phyloP scores from a whole-genome alignment of 1,140 invertebrate species.

The Mya arenaria region DNA sequence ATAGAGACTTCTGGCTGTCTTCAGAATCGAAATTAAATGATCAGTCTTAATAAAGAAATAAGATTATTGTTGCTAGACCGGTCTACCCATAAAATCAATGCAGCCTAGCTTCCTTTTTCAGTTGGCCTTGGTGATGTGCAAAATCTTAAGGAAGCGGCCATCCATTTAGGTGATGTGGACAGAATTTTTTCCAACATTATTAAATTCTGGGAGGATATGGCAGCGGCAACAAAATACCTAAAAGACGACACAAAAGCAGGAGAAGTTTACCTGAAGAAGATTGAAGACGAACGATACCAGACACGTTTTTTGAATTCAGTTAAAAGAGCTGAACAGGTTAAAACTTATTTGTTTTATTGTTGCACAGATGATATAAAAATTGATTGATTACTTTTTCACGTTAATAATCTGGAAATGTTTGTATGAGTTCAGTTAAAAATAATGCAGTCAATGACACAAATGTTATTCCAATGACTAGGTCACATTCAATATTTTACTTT shows the following conservation, averaged over 20 bases:
- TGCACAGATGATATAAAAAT: background rate
- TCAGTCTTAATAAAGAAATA: too few species aligned
- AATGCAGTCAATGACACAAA: background rate
- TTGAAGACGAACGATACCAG: background rate
- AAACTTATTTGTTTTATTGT: background rate
- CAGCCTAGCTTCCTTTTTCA: too few species aligned
- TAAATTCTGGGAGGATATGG: constrained; percentile 12
- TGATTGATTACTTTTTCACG: background rate
- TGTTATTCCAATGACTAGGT: background rate
- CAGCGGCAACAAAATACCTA: background rate
- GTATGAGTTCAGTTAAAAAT: background rate
- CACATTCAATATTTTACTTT: background rate
- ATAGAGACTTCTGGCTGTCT: too few species aligned
- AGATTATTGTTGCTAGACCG: too few species aligned
- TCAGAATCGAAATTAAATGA: too few species aligned
- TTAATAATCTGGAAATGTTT: background rate
- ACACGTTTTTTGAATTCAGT: constrained; percentile 2
- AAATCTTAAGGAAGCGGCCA: background rate
- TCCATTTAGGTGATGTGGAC: constrained; percentile 12
- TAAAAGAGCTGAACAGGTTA: constrained; percentile 5
- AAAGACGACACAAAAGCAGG: background rate
- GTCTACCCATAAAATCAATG: too few species aligned
- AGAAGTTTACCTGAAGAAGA: constrained; percentile 6
- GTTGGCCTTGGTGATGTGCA: background rate
- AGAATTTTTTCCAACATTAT: background rate